Conservation (phyloP, 2,797 vertebrate genomes). For the Tangara arthus region DNA sequence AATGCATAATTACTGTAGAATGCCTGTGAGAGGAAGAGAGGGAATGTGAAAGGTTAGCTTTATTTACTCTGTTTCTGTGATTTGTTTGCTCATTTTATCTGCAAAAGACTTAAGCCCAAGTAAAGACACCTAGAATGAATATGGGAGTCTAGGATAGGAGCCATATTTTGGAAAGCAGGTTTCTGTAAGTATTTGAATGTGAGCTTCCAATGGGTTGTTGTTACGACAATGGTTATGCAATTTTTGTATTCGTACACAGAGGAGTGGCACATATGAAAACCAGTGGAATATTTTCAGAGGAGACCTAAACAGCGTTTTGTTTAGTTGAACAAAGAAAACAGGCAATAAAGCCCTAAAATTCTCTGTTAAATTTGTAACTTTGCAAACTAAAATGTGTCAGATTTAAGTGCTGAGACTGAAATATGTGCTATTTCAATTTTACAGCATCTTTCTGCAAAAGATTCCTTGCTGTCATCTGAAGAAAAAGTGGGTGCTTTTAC, state of each 20-base stretch:
- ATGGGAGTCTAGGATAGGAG: background rate
- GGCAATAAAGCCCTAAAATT: background rate
- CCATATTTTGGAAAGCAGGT: background rate
- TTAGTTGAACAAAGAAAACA: background rate
- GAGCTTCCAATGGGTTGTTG: background rate
- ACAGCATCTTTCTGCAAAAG: slow-evolving; percentile 77
- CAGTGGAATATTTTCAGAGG: background rate
- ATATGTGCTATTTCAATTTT: background rate
- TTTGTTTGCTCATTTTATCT: background rate
- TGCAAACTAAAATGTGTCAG: background rate
- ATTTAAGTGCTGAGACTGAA: background rate
- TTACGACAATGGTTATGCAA: background rate
- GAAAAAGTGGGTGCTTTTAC: slow-evolving; percentile 92
- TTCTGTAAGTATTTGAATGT: background rate
- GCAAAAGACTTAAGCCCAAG: background rate
- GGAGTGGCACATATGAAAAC: background rate
- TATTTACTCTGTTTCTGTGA: background rate
- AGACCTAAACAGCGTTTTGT: background rate
- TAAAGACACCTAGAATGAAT: background rate
- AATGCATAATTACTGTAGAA: background rate
- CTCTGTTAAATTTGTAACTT: background rate
- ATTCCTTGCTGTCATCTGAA: slow-evolving; percentile 81
- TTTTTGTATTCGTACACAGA: background rate
- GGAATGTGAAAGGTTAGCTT: background rate
- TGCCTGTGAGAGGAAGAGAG: background rate